A percentile compares a stretch with the other conserved stretches of the same genome.
Evolutionary conservation across 2,797 vertebrate species (phyloP).

Genomic region (Enteromius trimaculatus): DNA sequence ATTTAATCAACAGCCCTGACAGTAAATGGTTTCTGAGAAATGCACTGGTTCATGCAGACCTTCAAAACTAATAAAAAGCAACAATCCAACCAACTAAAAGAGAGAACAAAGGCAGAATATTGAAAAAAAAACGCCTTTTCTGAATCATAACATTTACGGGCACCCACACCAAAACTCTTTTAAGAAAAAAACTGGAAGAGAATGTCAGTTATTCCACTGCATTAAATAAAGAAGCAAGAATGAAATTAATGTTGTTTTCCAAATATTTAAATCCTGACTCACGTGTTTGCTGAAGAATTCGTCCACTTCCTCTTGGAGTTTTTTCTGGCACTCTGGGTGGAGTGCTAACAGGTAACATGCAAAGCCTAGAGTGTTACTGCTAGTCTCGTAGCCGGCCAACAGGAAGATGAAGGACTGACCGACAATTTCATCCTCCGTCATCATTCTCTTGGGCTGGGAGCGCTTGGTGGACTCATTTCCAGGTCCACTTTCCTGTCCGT

Average conservation of each 20-base stretch:
- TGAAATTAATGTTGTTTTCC: background rate
- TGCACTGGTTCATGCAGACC: background rate
- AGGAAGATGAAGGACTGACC: slow-evolving; percentile 93
- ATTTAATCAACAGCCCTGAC: background rate
- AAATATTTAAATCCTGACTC: slow-evolving; percentile 68
- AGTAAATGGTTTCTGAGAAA: slow-evolving; percentile 20
- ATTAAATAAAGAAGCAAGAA: background rate
- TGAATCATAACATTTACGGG: slow-evolving; percentile 15
- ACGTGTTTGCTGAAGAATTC: slow-evolving; percentile 84
- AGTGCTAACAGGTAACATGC: slow-evolving; percentile 88
- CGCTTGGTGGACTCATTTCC: slow-evolving; percentile 11
- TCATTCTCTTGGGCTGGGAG: slow-evolving; percentile 69
- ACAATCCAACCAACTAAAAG: background rate
- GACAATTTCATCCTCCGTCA: slow-evolving; percentile 89
- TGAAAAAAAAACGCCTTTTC: background rate
- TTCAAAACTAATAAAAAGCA: slow-evolving; percentile 15
- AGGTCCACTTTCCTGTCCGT: slow-evolving; percentile 18
- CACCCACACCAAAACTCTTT: background rate
- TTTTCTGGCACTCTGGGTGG: slow-evolving; percentile 83
- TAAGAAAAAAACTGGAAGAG: background rate
- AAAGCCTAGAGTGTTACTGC: slow-evolving; percentile 87
- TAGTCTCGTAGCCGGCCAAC: slow-evolving; percentile 90
- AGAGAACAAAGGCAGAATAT: slow-evolving; percentile 3
- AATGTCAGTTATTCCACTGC: slow-evolving; percentile 5
- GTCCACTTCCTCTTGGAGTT: slow-evolving; percentile 85